A percentile compares a stretch with the other conserved stretches of the same genome.
Evolutionary conservation across 2,888 invertebrate genomes (phyloP).

Genomic region (Priocnemis perturbator): DNA sequence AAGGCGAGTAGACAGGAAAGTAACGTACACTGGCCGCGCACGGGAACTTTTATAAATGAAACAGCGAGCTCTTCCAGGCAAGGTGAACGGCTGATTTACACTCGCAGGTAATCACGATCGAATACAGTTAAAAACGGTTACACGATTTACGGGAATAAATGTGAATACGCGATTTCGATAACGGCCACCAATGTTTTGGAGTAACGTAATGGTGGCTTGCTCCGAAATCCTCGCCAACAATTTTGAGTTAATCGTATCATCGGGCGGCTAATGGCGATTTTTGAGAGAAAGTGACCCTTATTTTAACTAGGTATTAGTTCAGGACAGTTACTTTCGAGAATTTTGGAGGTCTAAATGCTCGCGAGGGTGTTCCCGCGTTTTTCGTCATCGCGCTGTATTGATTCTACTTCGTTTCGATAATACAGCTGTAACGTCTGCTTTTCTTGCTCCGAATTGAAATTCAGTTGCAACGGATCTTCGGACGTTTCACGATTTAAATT

Average conservation of each 20-base stretch:
- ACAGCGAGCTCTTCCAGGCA: slow-evolving; percentile 16
- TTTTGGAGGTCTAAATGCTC: too few relatives aligned
- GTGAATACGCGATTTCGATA: background rate
- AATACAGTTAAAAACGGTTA: background rate
- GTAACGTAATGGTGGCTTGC: background rate
- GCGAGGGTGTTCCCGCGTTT: slow-evolving; percentile 58
- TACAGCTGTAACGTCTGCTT: too few relatives aligned
- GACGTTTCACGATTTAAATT: too few relatives aligned
- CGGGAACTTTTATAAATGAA: slow-evolving; percentile 36
- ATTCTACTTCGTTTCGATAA: too few relatives aligned
- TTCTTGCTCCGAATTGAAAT: slow-evolving; percentile 3
- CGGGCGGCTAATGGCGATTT: background rate
- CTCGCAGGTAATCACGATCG: slow-evolving; percentile 28
- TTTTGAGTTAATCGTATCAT: background rate
- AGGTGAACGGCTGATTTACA: slow-evolving; percentile 12
- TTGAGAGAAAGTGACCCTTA: too few relatives aligned
- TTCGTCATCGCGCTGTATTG: slow-evolving; percentile 6
- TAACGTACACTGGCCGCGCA: slow-evolving; percentile 43
- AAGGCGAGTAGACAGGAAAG: slow-evolving; percentile 48
- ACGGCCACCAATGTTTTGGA: background rate
- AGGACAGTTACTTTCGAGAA: too few relatives aligned
- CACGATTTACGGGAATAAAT: background rate
- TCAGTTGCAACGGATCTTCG: background rate
- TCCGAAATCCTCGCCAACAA: background rate
- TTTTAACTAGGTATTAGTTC: too few relatives aligned